Evolutionary conservation across 2,797 vertebrate genomes (phyloP), one percentile per base, ranked within the genome.

Genomic region (Gymnocypris eckloni): DNA sequence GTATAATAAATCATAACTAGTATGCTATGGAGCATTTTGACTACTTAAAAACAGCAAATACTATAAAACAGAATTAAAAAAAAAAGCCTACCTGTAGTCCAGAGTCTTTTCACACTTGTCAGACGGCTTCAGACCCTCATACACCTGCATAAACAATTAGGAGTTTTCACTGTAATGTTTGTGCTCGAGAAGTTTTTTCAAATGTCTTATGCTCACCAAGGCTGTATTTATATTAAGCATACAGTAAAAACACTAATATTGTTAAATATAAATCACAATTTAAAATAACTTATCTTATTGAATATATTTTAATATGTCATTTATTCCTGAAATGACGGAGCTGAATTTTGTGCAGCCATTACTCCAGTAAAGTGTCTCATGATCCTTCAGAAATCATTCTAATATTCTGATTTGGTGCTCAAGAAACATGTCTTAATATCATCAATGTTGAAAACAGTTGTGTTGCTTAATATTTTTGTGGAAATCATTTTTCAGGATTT

Each of bases 101-200:
- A 99, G 93, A 71, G 96, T 97, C 91, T 99, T 99, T 92, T 99
- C 98, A 88, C 96, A 96, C 86, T 99, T 99, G 93, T 99, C 98
- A 0, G 98, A 98, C 0, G 97, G 98, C 83, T 99, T 99, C 73
- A 99, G 94, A 85, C 98, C 98, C 93, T 99, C 98, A 87, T 97
- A 99, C 22, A 99, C 98, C 98, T 99, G 43, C 2, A 80, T 4
- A 50, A 69, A 70, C 39, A 79, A 54, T 1, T 59, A 37, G 54
- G 0, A 50, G 16, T 12, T 16, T 52, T 67, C 37, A 25, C 8
- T 72, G 0, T n/a, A 39, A 77, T 41, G 67, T 39, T 39, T 10
- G 37, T 20, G 37, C 4, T 20, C 8, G 6, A 56, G 54, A 66
- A 15, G 5, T 28, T 64, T 25, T 64, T 13, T 15, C 28, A 28